Evolutionary conservation across 1,140 invertebrate species (phyloP), one percentile per base, ranked within the genome.

Genomic region (Drosophila azteca): DNA sequence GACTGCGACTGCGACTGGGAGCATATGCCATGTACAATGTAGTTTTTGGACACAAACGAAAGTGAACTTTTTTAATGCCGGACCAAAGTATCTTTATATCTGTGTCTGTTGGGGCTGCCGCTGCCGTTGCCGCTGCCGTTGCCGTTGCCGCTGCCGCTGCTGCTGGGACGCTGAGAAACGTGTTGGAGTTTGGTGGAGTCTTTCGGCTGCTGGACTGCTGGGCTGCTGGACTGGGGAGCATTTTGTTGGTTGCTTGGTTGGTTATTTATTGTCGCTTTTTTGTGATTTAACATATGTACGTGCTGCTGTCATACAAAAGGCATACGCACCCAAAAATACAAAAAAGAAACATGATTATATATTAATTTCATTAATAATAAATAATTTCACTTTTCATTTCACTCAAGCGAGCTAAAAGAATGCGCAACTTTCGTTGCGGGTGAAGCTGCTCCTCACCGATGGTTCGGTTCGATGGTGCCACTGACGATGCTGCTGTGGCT

Each of bases 341-440:
- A 48, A 73, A 51, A 31, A 31, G 31, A 67, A 77, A 61, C 66
- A 83, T 68, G 75, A 77, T 75, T 88, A 83, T 87, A 85, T 87
- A 87, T 87, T 87, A 87, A 87, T 87, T 87, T 87, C 83, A 87
- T 87, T 87, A 87, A 88, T 87, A 87, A 87, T 87, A 85, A 85
- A 80, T 85, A 87, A 87, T 87, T 87, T 87, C 83, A 87, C 83
- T 87, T 87, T 87, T 87, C 83, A 87, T 87, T 85, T 85, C 83
- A 75, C 82, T 82, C 69, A 64, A 54, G 57, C 66, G 39, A 54
- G 61, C 58, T 46, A 71, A 39, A 87, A 81, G 85, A 87, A 88
- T 70, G 75, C 68, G 70, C 77, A 87, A 87, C 83, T 87, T 87
- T 87, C 83, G 79, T 87, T 87, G 82, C 82, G 82, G 82, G 82